phyloP scores from a whole-genome alignment of 2,888 invertebrate species.

The Dicroscelio sp. region DNA sequence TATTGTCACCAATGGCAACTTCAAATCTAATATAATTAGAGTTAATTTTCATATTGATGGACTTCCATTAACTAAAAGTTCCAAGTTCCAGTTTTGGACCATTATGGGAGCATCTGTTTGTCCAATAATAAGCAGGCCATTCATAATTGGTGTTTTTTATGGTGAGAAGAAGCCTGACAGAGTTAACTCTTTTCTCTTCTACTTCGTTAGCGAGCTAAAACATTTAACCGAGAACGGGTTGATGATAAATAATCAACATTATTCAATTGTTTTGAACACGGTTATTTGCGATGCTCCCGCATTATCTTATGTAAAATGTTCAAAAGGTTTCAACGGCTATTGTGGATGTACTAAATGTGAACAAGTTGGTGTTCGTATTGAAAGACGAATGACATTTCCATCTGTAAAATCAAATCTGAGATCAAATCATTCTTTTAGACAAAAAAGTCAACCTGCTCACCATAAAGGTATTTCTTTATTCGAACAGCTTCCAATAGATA shows the following conservation, averaged over 20 bases:
- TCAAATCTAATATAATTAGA: no score
- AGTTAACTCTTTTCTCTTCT: slow-evolving; percentile 3
- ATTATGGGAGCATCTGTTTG: not conserved
- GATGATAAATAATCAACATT: not conserved
- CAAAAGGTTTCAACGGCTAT: not conserved
- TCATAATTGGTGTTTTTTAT: not conserved
- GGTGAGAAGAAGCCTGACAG: not conserved
- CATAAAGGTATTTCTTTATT: no score
- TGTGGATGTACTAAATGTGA: slow-evolving; percentile 12
- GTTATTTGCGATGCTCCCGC: slow-evolving; percentile 27
- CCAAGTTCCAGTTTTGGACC: not conserved
- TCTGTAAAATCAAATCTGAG: no score
- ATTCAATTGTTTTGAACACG: not conserved
- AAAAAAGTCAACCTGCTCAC: no score
- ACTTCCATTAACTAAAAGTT: slow-evolving; percentile 8
- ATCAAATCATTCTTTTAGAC: no score
- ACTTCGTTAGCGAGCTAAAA: slow-evolving; percentile 20
- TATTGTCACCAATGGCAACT: no score
- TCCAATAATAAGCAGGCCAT: not conserved
- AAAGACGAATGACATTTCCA: slow-evolving; percentile 14
- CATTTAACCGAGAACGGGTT: slow-evolving; percentile 7
- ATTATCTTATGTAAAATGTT: not conserved
- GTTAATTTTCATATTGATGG: no score
- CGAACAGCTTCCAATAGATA: no score
- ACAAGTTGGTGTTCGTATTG: not conserved